Base-by-base conservation (phyloP, 2,113 vertebrate species). In the Ondatra zibethicus region DNA sequence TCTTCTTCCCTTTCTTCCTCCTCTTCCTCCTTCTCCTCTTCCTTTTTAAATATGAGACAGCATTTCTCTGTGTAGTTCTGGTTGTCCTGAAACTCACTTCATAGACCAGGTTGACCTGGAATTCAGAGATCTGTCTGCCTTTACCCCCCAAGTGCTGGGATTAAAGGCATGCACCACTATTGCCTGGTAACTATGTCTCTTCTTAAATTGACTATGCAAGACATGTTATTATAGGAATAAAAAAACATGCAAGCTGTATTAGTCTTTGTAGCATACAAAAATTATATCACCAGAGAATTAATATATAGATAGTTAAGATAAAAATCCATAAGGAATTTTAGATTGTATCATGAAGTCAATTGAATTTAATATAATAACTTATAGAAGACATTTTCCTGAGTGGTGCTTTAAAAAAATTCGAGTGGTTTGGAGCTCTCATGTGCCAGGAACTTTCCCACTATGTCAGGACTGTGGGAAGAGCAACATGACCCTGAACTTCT, bases 321-420 rank as follows among this genome's bases (percentile, higher is more conserved):
- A 95, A 87, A 89, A 90, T 93, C 17, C 11, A 90, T 36, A 45
- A 92, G 39, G 50, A 45, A 75, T 94, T 84, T 39, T 85, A 33
- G 10, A 89, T 96, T 82, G 77, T 58, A 42, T 91, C 8, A 52
- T 88, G 31, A 6, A 63, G 7, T 85, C 33, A 2, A 70, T 50
- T 36, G 65, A 27, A 90, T 66, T 93, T 82, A 87, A 75, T 77
- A 27, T 68, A 39, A 73, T 58, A 66, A 94, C 52, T 52, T 88
- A 10, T 50, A 52, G 19, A 58, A 42, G 0, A n/a, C 73, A 78
- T 82, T 89, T 75, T 76, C 19, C 42, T 25, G 25, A 12, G 29
- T 65, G 39, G 90, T 47, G 45, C 7, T 88, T 13, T 52, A 68
- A 72, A 78, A 58, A n/a, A 63, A 65, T 25, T 87, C 36, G 80